Percentiles rank a stretch among this genome's conserved stretches.
phyloP scores from a whole-genome alignment of 2,797 vertebrate species.

The Tachyglossus aculeatus region DNA sequence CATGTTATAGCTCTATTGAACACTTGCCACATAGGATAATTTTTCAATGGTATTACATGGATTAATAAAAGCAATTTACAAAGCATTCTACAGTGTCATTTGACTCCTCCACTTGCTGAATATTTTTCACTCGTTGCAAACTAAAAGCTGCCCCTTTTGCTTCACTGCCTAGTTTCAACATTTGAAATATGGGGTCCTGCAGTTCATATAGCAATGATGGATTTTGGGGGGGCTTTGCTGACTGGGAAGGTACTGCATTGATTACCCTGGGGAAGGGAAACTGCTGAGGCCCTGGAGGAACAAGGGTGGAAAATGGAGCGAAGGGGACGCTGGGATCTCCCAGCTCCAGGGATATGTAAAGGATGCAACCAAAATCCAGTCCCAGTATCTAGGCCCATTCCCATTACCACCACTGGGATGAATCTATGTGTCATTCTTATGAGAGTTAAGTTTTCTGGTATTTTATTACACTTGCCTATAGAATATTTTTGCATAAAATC shows the following conservation, averaged over 20 bases:
- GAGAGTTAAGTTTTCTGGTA: too few species aligned
- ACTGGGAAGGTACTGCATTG: background rate
- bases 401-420: too few species aligned
- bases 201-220: too few species aligned
- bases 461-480: too few species aligned
- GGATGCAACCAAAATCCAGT: background rate
- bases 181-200: constrained; percentile 39
- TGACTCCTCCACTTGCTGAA: constrained; percentile 51
- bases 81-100: constrained; percentile 47
- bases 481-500: too few species aligned
- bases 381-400: too few species aligned
- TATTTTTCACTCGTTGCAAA: constrained; percentile 6
- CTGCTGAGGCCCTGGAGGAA: background rate
- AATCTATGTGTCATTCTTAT: too few species aligned
- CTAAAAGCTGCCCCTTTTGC: constrained; percentile 40
- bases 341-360: background rate
- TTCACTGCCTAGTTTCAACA: constrained; percentile 30
- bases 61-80: constrained; percentile 66
- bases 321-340: background rate
- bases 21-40: constrained; percentile 43
- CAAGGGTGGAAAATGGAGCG: background rate
- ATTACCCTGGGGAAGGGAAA: background rate
- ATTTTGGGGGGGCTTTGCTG: too few species aligned
- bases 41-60: constrained; percentile 57
- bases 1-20: constrained; percentile 53